Conservation (phyloP, 2,113 vertebrate genomes). For the Bucco capensis region DNA sequence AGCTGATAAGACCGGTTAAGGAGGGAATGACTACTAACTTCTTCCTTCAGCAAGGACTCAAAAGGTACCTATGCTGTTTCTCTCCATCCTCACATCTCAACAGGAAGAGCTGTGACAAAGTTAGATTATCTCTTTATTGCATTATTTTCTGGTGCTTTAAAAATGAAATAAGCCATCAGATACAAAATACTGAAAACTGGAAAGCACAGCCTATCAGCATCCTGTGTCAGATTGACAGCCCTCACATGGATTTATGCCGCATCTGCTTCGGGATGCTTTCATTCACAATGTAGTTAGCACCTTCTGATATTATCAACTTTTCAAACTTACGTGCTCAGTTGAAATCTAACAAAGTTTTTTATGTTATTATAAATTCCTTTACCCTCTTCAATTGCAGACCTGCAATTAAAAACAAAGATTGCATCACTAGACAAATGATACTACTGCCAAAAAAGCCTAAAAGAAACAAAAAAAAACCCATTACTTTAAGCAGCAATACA, state of each 20-base stretch:
- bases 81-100: neutral
- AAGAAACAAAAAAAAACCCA: neutral
- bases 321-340: conserved; percentile 96
- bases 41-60: neutral
- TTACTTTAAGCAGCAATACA: neutral
- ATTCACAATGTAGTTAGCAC: neutral
- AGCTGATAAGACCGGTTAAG: neutral
- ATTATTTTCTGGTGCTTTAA: neutral
- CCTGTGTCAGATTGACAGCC: neutral
- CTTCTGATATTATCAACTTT: neutral
- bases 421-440: neutral
- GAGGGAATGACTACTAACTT: neutral
- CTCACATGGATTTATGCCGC: neutral
- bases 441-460: neutral
- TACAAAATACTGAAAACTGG: neutral
- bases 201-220: neutral
- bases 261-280: neutral
- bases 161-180: neutral
- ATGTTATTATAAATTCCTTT: conserved; percentile 99
- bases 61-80: neutral
- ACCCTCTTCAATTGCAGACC: conserved; percentile 98
- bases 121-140: neutral
- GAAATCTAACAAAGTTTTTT: conserved; percentile 98
- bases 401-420: conserved; percentile 68
- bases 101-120: neutral